Conservation (phyloP, 1,140 invertebrate genomes). For the Liolophura sinensis region DNA sequence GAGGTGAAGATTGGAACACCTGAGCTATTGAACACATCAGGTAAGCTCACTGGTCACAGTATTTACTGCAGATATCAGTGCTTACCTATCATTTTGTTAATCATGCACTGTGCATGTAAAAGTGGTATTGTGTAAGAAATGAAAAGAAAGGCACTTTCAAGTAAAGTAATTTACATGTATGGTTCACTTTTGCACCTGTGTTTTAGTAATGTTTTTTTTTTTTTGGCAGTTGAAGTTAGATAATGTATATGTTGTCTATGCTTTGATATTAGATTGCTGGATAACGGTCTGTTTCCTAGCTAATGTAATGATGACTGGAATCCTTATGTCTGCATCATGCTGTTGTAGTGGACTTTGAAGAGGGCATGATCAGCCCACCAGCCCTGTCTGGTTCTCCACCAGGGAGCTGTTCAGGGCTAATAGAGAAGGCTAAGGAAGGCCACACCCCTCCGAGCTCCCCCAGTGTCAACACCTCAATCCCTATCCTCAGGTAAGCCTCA, state of each 20-base stretch:
- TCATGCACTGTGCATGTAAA: neutral
- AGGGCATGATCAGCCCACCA: constrained; percentile 53
- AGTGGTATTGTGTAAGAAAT: neutral
- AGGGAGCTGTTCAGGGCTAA: constrained; percentile 54
- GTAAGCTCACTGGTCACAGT: constrained; percentile 18
- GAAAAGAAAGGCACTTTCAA: neutral
- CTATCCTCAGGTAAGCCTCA: constrained; percentile 3
- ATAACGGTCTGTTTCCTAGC: neutral
- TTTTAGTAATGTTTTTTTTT: constrained; percentile 1
- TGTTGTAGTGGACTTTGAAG: constrained; percentile 80
- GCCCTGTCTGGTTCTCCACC: constrained; percentile 61
- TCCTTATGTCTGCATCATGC: constrained; percentile 57
- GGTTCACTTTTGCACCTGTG: neutral
- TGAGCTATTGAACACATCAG: constrained; percentile 60
- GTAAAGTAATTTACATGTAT: neutral
- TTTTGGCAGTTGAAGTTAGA: neutral
- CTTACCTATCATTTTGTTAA: no score
- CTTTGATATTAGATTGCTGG: no score
- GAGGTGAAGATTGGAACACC: constrained; percentile 84
- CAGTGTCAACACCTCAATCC: constrained; percentile 48
- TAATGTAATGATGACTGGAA: neutral
- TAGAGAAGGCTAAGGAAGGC: constrained; percentile 57
- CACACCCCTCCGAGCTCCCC: constrained; percentile 64
- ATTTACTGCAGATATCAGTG: no score
- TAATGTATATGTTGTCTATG: neutral